Percentiles rank a stretch among this genome's conserved stretches.
Evolutionary conservation across 2,888 invertebrate species (phyloP).

Genomic region (Trissolcus japonicus): DNA sequence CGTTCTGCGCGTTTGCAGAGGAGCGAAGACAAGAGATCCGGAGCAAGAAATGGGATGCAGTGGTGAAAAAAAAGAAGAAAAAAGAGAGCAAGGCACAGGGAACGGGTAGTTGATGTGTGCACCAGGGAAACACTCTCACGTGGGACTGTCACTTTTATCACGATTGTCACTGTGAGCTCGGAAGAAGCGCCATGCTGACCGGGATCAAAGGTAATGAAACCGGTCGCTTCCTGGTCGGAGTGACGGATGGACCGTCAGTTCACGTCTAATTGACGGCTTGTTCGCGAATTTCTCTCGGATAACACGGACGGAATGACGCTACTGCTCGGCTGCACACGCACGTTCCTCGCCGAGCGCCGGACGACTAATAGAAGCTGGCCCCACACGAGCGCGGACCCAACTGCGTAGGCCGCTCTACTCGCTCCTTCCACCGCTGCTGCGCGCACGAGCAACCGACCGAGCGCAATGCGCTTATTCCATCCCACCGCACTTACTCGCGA

Average conservation of each 20-base stretch:
- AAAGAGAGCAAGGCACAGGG: conserved; percentile 4
- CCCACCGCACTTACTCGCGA: conserved; percentile 61
- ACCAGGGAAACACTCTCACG: conserved; percentile 52
- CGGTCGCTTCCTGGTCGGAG: conserved; percentile 53
- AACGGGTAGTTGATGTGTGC: conserved; percentile 16
- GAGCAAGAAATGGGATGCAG: neutral
- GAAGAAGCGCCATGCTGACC: conserved; percentile 59
- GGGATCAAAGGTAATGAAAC: conserved; percentile 60
- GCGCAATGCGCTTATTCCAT: conserved; percentile 65
- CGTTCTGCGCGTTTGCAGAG: conserved; percentile 32
- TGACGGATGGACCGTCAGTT: conserved; percentile 35
- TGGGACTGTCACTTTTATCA: conserved; percentile 58
- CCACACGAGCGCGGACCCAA: conserved; percentile 67
- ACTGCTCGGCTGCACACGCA: conserved; percentile 64
- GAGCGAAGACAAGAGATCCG: conserved; percentile 28
- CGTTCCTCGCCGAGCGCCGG: conserved; percentile 74
- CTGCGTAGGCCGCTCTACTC: conserved; percentile 72
- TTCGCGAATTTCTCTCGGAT: conserved; percentile 33
- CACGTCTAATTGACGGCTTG: conserved; percentile 49
- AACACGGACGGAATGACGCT: conserved; percentile 11
- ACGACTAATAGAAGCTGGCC: conserved; percentile 74
- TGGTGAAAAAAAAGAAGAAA: conserved; percentile 10
- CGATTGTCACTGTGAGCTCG: conserved; percentile 42
- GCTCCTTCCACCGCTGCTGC: conserved; percentile 68
- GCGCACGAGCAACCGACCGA: conserved; percentile 40